Percentiles rank a stretch among this genome's conserved stretches.
phyloP scores from a whole-genome alignment of 2,888 invertebrate species.

The Chrysodeixis includens region DNA sequence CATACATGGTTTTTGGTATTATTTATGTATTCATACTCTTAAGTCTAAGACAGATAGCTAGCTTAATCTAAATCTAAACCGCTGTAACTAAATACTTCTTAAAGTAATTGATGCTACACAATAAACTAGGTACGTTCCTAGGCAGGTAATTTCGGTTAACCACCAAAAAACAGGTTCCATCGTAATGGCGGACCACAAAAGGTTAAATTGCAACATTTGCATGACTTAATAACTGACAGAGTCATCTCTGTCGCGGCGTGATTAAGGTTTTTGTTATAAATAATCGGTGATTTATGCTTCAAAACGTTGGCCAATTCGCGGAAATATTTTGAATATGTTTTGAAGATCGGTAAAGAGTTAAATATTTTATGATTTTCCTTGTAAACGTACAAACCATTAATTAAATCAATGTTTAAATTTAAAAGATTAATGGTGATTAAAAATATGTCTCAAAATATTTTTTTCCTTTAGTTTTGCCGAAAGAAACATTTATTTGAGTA shows the following conservation, averaged over 20 bases:
- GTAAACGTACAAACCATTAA: background rate
- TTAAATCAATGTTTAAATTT: background rate
- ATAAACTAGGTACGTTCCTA: slow-evolving; percentile 5
- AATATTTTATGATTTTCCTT: background rate
- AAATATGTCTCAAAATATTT: background rate
- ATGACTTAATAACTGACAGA: slow-evolving; percentile 14
- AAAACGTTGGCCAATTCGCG: slow-evolving; percentile 22
- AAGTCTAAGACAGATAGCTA: too few species aligned
- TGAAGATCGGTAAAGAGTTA: background rate
- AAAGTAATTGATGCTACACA: background rate
- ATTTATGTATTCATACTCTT: too few species aligned
- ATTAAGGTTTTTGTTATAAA: slow-evolving; percentile 47
- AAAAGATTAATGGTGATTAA: too few species aligned
- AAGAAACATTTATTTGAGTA: background rate
- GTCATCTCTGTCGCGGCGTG: slow-evolving; percentile 13
- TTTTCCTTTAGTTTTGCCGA: background rate
- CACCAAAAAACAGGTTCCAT: slow-evolving; percentile 43
- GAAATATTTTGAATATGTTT: slow-evolving; percentile 7
- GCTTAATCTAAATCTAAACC: too few species aligned
- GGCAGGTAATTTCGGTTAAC: slow-evolving; percentile 49
- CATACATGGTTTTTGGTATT: too few species aligned
- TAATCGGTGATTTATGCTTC: slow-evolving; percentile 33
- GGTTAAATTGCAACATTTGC: slow-evolving; percentile 46
- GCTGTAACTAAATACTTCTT: background rate
- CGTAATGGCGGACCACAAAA: slow-evolving; percentile 41